Conservation (phyloP, 2,113 vertebrate genomes). For the Ibidorhyncha struthersii region DNA sequence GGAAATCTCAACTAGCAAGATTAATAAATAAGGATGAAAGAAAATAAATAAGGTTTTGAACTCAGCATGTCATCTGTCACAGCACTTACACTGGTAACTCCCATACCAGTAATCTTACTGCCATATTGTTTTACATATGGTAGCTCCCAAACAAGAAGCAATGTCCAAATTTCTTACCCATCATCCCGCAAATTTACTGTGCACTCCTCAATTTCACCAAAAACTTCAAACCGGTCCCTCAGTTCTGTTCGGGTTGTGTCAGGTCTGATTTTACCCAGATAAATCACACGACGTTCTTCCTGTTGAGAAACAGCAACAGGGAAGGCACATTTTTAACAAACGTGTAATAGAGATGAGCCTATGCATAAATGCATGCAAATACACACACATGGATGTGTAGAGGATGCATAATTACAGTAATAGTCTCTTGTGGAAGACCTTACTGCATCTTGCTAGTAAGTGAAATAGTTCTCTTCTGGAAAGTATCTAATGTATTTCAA, state of each 20-base stretch:
- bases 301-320: constrained; percentile 71
- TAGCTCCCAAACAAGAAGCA: constrained; percentile 69
- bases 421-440: not conserved
- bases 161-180: constrained; percentile 85
- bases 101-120: constrained; percentile 51
- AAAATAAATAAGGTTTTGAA: constrained; percentile 78
- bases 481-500: not conserved
- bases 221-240: constrained; percentile 97
- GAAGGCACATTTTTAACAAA: not conserved
- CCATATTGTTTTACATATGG: constrained; percentile 50
- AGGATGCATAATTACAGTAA: not conserved
- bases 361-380: not conserved
- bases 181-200: constrained; percentile 93
- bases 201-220: constrained; percentile 99
- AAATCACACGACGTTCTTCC: constrained; percentile 97
- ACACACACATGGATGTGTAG: not conserved
- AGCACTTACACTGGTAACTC: constrained; percentile 61
- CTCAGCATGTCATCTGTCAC: constrained; percentile 74
- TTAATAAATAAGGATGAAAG: constrained; percentile 79
- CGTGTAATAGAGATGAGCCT: not conserved
- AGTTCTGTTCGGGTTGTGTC: constrained; percentile 92
- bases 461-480: not conserved
- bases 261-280: constrained; percentile 92
- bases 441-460: not conserved
- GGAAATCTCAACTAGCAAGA: constrained; percentile 78